Conservation (phyloP, 2,113 vertebrate genomes). For the Prunella fulvescens region DNA sequence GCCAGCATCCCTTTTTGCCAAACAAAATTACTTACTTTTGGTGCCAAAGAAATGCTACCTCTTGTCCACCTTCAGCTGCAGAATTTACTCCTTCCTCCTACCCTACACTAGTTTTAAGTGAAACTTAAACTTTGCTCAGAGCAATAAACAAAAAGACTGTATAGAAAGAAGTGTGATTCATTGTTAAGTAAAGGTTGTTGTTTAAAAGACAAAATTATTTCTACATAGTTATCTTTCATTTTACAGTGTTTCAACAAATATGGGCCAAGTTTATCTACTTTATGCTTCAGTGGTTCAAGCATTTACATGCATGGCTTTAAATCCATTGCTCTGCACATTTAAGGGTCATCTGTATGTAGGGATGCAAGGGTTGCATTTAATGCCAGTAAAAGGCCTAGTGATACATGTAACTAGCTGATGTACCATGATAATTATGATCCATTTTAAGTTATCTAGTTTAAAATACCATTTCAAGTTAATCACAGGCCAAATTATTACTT, state of each 20-base stretch:
- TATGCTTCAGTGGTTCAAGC: not conserved
- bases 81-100: not conserved
- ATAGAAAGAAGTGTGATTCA: not conserved
- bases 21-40: not conserved
- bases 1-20: not conserved
- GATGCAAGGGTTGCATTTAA: not conserved
- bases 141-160: not conserved
- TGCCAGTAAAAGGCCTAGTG: not conserved
- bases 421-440: not conserved
- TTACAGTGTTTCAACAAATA: not conserved
- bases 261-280: not conserved
- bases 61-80: not conserved
- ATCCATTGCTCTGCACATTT: not conserved
- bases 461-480: not conserved
- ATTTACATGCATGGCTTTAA: not conserved
- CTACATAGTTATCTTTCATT: not conserved
- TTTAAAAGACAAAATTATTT: conserved; percentile 2
- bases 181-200: not conserved
- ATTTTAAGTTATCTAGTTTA: not conserved
- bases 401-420: not conserved
- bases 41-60: not conserved
- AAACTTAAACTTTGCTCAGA: not conserved
- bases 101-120: not conserved
- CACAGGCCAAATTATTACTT: not conserved
- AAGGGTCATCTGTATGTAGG: not conserved